Evolutionary conservation across 2,113 vertebrate genomes (phyloP), one percentile per base, ranked within the genome.

Genomic region (Odontesthes bonariensis): DNA sequence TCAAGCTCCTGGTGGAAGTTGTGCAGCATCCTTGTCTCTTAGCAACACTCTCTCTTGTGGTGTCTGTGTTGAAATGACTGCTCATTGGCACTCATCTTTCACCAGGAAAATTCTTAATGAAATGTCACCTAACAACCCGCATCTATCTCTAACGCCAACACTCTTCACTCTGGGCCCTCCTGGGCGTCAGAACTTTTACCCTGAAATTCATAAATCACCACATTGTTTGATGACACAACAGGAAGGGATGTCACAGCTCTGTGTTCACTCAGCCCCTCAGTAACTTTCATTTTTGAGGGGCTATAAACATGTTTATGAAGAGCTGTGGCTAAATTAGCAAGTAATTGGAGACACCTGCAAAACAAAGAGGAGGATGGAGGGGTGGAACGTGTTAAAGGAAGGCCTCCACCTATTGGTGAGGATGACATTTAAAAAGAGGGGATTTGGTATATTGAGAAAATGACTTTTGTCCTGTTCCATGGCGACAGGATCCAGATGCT

Each of bases 21-120:
- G 93, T 94, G 93, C 96, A 95, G 96, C 96, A 96, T 98, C 96
- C 93, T 95, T 88, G 98, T 99, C 96, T 97, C 98, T 96, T 99
- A 99, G 98, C 98, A 99, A 99, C 98, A 95, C 95, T 94, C 95
- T 95, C 94, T 93, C 96, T 95, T 93, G 95, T 94, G 96, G 95
- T 95, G 95, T 90, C 92, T 92, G 95, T 93, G 93, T 94, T 95
- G 96, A 95, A 96, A 95, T 96, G 95, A 96, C 95, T 96, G 95
- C 95, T 96, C 95, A 94, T 95, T 95, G 95, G 95, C 95, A 95
- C 97, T 98, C 96, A 95, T 98, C 96, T 96, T 96, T 97, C 96
- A 97, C 93, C 94, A 93, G 94, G 94, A 95, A 92, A 93, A 86
- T 95, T 95, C 95, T 96, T 95, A 96, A 97, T 98, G 95, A 96